Base-by-base conservation (phyloP, 2,888 invertebrate species). In the Anoncus sp. region DNA sequence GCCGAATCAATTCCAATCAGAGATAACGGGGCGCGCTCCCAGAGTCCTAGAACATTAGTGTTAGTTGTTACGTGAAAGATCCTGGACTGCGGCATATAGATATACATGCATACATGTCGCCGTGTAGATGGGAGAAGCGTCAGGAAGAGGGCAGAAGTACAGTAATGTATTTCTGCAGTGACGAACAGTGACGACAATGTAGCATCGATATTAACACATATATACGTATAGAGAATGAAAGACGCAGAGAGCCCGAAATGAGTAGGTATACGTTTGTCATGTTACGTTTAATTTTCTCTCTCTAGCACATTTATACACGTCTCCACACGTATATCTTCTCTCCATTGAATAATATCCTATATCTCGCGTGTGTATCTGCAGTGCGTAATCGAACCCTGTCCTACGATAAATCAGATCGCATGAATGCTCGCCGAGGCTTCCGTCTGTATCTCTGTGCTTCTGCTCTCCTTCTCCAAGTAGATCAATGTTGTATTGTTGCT, bases 1-100 rank as follows among this genome's bases (percentile, higher is more conserved):
- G 35, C 45, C 71, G 51, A 72, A 77, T 77, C 49, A 77, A 77
- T 77, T 57, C 45, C 72, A 72, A 77, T 77, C 77, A 67, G 67
- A 47, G 55, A 62, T 62, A 72, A 45, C 59, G 51, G 14, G 10
- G 35, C 35, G 40, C 12, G 22, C 63, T 51, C 27, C 6, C 40
- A 12, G 35, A 53, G 20, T 71, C 38, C 31, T 38, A 53, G 59
- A 45, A 71, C 49, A 75, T 72, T 45, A 55, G 66, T 55, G 59
- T 72, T 47, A 76, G 53, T 62, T 71, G 20, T 35, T 51, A 18
- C 31, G 10, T n/a, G 16, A 43, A 22, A 38, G 27, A 22, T 4
- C 22, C 16, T 35, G 20, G 16, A 12, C 22, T 16, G n/a, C 35
- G 49, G 31, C 3, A 14, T 16, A 16, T 6, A 51, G 35, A n/a